phyloP scores from a whole-genome alignment of 2,113 vertebrate genomes.

The Spea bombifrons region DNA sequence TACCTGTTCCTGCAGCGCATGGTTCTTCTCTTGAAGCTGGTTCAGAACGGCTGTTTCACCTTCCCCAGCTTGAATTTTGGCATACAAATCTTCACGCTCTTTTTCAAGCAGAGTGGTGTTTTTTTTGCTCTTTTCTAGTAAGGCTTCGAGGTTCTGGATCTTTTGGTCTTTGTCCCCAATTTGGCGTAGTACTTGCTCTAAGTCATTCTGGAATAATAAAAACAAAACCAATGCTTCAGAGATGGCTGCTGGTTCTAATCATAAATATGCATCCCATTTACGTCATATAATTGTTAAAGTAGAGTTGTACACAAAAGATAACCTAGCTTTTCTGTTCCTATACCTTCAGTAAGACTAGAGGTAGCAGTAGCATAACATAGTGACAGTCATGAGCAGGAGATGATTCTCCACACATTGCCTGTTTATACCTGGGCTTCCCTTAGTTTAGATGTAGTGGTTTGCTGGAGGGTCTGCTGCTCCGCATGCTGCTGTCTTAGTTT shows the following conservation, averaged over 20 bases:
- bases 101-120: conserved; percentile 87
- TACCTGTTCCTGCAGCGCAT: conserved; percentile 88
- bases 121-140: conserved; percentile 94
- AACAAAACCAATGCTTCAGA: conserved; percentile 35
- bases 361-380: too few species aligned
- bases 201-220: conserved; percentile 79
- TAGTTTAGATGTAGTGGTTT: conserved; percentile 89
- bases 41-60: conserved; percentile 92
- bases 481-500: conserved; percentile 93
- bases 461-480: conserved; percentile 89
- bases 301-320: too few species aligned
- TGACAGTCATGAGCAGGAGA: too few species aligned
- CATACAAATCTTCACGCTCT: conserved; percentile 91
- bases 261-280: too few species aligned
- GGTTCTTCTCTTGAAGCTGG: conserved; percentile 95
- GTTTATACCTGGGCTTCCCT: conserved; percentile 87
- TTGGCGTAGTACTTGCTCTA: conserved; percentile 95
- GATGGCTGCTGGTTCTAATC: too few species aligned
- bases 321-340: too few species aligned
- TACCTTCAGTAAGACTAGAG: too few species aligned
- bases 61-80: conserved; percentile 96
- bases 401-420: too few species aligned
- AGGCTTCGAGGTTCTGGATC: conserved; percentile 96
- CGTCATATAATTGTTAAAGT: too few species aligned
- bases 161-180: conserved; percentile 99